phyloP scores from a whole-genome alignment of 2,888 invertebrate species.

The Agrochola lota region DNA sequence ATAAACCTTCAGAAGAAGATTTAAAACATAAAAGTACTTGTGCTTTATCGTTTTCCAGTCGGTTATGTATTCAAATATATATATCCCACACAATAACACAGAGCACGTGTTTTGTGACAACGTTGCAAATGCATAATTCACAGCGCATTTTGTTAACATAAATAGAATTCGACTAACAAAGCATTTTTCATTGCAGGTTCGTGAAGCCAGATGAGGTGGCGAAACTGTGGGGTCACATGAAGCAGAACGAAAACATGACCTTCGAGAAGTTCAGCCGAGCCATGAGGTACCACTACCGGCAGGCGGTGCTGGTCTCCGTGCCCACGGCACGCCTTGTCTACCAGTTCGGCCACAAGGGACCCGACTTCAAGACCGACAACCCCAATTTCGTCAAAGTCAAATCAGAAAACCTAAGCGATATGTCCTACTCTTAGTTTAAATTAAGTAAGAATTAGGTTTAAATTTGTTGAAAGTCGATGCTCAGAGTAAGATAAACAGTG shows the following conservation, averaged over 20 bases:
- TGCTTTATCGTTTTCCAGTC: slow-evolving; percentile 47
- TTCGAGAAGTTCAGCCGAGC: slow-evolving; percentile 98
- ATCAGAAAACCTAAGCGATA: slow-evolving; percentile 79
- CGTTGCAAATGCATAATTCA: slow-evolving; percentile 58
- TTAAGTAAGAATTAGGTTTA: slow-evolving; percentile 62
- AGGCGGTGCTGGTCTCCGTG: slow-evolving; percentile 93
- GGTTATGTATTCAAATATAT: slow-evolving; percentile 50
- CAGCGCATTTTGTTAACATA: slow-evolving; percentile 51
- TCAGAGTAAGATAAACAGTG: slow-evolving; percentile 67
- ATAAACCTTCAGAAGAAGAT: slow-evolving; percentile 61
- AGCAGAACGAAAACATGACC: slow-evolving; percentile 97
- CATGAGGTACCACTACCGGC: slow-evolving; percentile 96
- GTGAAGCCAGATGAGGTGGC: slow-evolving; percentile 96
- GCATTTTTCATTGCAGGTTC: slow-evolving; percentile 90
- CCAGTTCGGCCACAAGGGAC: slow-evolving; percentile 95
- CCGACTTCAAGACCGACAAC: slow-evolving; percentile 93
- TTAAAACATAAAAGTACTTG: slow-evolving; percentile 48
- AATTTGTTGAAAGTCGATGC: slow-evolving; percentile 68
- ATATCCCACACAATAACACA: slow-evolving; percentile 49
- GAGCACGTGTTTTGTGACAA: slow-evolving; percentile 60
- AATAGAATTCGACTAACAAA: slow-evolving; percentile 57
- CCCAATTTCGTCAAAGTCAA: slow-evolving; percentile 88
- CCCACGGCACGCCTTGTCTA: slow-evolving; percentile 94
- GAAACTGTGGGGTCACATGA: slow-evolving; percentile 95
- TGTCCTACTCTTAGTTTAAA: slow-evolving; percentile 80